Conservation (phyloP, 2,888 invertebrate species). For the Adineta ricciae region DNA sequence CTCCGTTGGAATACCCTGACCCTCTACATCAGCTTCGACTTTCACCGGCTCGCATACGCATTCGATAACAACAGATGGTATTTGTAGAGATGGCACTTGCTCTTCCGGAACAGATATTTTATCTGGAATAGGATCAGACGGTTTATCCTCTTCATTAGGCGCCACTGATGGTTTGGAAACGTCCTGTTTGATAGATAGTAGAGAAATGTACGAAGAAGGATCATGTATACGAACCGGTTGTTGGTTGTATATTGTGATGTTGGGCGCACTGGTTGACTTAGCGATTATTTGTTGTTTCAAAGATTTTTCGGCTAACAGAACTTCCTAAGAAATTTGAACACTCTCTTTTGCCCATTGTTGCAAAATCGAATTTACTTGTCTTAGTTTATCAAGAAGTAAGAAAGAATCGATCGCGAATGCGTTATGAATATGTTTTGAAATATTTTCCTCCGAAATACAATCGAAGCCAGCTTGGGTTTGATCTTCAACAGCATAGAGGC, state of each 20-base stretch:
- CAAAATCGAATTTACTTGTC: background rate
- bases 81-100: too few species aligned
- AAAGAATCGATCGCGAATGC: background rate
- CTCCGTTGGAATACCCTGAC: too few species aligned
- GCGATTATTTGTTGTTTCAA: background rate
- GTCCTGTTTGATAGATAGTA: background rate
- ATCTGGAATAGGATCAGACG: background rate
- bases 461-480: background rate
- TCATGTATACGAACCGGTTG: background rate
- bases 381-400: background rate
- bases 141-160: background rate
- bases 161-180: background rate
- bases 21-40: too few species aligned
- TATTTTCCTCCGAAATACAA: background rate
- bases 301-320: background rate
- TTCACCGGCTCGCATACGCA: too few species aligned
- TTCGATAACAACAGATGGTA: too few species aligned
- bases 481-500: constrained; percentile 24
- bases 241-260: background rate
- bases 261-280: background rate
- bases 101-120: too few species aligned
- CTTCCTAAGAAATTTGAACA: background rate
- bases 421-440: background rate
- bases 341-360: background rate
- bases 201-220: too few species aligned